Percentiles rank a stretch among this genome's conserved stretches.
Evolutionary conservation across 2,888 invertebrate species (phyloP).

Genomic region (Fragum sueziense): DNA sequence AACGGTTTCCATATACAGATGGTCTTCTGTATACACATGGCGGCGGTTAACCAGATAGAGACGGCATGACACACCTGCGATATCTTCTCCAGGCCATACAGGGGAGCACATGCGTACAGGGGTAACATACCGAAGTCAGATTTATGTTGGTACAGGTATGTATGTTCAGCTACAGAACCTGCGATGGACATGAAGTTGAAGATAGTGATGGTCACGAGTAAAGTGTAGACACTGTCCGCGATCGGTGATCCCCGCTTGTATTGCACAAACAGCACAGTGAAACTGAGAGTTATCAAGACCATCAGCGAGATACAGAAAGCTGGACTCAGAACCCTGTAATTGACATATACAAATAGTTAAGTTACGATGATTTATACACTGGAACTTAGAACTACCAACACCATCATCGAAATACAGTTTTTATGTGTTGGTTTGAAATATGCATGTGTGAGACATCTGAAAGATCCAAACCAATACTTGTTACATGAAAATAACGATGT

Average conservation of each 20-base stretch:
- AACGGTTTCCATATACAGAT: constrained; percentile 17
- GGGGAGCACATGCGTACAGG: not conserved
- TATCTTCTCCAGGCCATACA: constrained; percentile 4
- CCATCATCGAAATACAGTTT: too few relatives aligned
- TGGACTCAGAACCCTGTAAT: not conserved
- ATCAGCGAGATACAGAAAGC: not conserved
- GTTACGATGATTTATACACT: too few relatives aligned
- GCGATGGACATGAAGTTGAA: constrained; percentile 3
- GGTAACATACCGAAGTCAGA: not conserved
- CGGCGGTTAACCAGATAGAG: constrained; percentile 11
- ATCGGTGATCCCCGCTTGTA: constrained; percentile 7
- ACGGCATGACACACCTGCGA: constrained; percentile 4
- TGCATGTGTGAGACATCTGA: too few relatives aligned
- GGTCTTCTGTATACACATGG: not conserved
- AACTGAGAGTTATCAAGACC: not conserved
- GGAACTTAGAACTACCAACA: too few relatives aligned
- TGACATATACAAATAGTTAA: too few relatives aligned
- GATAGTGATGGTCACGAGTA: not conserved
- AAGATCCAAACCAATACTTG: too few relatives aligned
- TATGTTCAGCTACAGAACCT: constrained; percentile 3
- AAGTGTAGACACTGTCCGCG: not conserved
- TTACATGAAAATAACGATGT: too few relatives aligned
- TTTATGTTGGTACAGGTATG: not conserved
- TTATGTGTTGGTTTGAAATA: too few relatives aligned
- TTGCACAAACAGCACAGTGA: not conserved